These are phyloP conservation scores for Piscicola geometra DNA, from an alignment of 2,888 invertebrate genomes.

Conservation along the genomic window DNA sequence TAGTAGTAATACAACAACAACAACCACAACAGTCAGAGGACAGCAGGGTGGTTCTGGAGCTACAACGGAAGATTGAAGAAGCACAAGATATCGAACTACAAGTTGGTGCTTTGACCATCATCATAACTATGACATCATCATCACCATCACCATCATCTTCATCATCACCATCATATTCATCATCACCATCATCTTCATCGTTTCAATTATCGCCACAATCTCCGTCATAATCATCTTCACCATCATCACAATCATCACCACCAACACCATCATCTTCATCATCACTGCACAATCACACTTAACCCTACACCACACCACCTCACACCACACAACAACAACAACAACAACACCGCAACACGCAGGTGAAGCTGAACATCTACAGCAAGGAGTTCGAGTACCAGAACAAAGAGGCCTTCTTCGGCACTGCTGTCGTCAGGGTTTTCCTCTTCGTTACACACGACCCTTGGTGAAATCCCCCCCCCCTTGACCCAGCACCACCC, in stretches of 20 bases:
- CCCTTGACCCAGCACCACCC: no score
- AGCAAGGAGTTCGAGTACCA: slow-evolving; percentile 62
- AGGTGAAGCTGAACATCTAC: slow-evolving; percentile 64
- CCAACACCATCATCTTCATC: no score
- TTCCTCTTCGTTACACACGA: slow-evolving; percentile 53
- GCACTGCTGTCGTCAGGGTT: slow-evolving; percentile 78
- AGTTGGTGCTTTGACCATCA: slow-evolving; percentile 53
- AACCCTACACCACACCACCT: no score
- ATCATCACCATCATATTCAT: no score
- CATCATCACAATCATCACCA: no score
- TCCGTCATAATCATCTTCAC: no score
- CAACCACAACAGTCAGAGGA: not conserved
- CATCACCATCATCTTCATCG: no score
- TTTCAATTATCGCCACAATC: no score
- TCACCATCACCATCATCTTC: no score
- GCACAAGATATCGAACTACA: slow-evolving; percentile 86
- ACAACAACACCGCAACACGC: not conserved
- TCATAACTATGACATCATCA: no score
- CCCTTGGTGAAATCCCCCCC: slow-evolving; percentile 38
- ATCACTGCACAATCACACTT: no score
- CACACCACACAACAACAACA: no score
- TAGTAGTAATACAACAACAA: not conserved
- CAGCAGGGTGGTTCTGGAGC: slow-evolving; percentile 66
- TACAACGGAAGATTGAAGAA: slow-evolving; percentile 71
- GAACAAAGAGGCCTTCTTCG: slow-evolving; percentile 70